Percentiles rank a stretch among this genome's conserved stretches.
phyloP scores from a whole-genome alignment of 1,140 invertebrate genomes.

The Papilio dardanus region DNA sequence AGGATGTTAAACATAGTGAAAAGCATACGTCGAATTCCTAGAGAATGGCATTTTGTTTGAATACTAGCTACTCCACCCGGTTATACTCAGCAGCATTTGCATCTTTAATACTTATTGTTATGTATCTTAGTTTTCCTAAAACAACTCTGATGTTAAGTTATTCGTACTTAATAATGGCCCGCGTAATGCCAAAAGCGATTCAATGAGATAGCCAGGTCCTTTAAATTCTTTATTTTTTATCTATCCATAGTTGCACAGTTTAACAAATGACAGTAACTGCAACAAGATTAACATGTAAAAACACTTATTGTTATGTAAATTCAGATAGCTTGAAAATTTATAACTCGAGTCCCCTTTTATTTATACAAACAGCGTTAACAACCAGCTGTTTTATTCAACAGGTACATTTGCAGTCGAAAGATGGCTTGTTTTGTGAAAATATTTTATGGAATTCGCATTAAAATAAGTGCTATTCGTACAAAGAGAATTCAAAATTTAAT shows the following conservation, averaged over 20 bases:
- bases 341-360: conserved; percentile 1
- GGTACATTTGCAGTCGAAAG: conserved; percentile 7
- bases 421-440: not conserved
- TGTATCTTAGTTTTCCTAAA: not conserved
- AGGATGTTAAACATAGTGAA: not conserved
- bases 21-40: not conserved
- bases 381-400: conserved; percentile 10
- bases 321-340: not conserved
- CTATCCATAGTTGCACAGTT: not conserved
- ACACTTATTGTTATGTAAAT: conserved; percentile 1
- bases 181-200: not conserved
- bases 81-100: not conserved
- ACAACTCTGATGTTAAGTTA: not conserved
- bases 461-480: not conserved
- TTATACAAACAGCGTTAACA: not conserved
- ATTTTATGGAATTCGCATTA: not conserved
- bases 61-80: not conserved
- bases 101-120: not conserved
- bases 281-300: not conserved
- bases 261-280: not conserved
- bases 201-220: not conserved
- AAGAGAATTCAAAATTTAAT: not conserved
- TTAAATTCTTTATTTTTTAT: not conserved
- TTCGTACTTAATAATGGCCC: too few relatives aligned
- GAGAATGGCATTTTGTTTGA: not conserved